Evolutionary conservation across 2,113 vertebrate species (phyloP).

Genomic region (Ascaphus truei): DNA sequence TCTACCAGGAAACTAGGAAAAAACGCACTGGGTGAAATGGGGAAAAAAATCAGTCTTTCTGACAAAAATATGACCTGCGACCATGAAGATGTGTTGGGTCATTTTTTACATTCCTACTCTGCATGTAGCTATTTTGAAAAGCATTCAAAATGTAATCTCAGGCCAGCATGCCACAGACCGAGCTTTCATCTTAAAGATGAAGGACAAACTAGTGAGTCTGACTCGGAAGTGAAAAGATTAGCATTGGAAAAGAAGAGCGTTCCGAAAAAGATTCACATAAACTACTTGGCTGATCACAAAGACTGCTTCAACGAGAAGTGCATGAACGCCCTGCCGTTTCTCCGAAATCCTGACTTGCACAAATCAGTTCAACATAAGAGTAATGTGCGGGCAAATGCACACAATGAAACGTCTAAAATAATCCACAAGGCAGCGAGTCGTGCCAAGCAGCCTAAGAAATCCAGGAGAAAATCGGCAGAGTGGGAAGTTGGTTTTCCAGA

Average conservation of each 20-base stretch:
- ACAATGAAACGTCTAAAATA: background rate
- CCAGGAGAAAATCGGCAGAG: background rate
- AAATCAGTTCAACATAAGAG: background rate
- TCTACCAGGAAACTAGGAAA: conserved; percentile 34
- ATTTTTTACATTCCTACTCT: conserved; percentile 44
- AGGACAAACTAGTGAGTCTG: conserved; percentile 39
- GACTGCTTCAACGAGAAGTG: background rate
- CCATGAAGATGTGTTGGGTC: conserved; percentile 38
- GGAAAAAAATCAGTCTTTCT: conserved; percentile 35
- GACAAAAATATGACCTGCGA: conserved; percentile 39
- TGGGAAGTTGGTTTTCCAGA: background rate
- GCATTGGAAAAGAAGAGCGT: conserved; percentile 41
- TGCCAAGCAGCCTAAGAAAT: background rate
- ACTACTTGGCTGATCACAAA: conserved; percentile 35
- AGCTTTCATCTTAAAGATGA: conserved; percentile 44
- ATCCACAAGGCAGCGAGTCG: background rate
- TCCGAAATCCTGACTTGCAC: background rate
- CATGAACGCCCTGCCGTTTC: background rate
- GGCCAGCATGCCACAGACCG: conserved; percentile 39
- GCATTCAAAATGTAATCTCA: conserved; percentile 35
- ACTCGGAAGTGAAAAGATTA: conserved; percentile 40
- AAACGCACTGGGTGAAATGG: conserved; percentile 16
- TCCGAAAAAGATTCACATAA: conserved; percentile 19
- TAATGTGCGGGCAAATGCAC: background rate
- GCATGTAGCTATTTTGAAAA: conserved; percentile 31